These are phyloP conservation scores for Phenganax stokvisi DNA, from an alignment of 92 coral and sea anemone species.

Conservation along the genomic window DNA sequence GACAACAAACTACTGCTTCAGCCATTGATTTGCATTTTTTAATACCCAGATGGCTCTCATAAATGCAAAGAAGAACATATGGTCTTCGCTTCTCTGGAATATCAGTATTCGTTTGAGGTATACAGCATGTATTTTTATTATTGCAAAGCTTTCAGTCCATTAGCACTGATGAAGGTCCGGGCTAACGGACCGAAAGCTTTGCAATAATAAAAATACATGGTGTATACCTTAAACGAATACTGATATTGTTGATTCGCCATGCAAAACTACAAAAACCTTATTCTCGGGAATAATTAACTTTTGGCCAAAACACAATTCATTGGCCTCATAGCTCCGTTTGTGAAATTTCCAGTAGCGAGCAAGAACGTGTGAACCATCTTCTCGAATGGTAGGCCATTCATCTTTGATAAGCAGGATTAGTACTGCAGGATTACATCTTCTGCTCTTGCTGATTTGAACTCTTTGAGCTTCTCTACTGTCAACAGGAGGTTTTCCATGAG, in stretches of 20 bases:
- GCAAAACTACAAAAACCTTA: too few relatives aligned
- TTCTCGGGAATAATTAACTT: conserved; percentile 50
- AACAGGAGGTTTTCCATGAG: conserved; percentile 45
- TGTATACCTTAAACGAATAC: too few relatives aligned
- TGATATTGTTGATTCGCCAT: too few relatives aligned
- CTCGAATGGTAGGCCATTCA: conserved; percentile 53
- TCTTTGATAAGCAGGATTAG: conserved; percentile 21
- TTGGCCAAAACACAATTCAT: conserved; percentile 52
- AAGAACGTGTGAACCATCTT: conserved; percentile 31
- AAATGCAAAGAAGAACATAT: conserved; percentile 46
- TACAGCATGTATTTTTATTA: too few relatives aligned
- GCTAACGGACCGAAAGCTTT: too few relatives aligned
- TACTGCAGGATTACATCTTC: conserved; percentile 49
- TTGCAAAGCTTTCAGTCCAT: too few relatives aligned
- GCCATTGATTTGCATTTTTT: conserved; percentile 55
- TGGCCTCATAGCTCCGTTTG: conserved; percentile 48
- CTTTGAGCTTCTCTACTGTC: conserved; percentile 46
- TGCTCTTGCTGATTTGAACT: conserved; percentile 46
- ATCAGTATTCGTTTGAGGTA: too few relatives aligned
- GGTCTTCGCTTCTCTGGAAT: conserved; percentile 42
- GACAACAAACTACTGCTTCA: conserved; percentile 49
- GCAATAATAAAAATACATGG: too few relatives aligned
- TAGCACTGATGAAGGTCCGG: too few relatives aligned
- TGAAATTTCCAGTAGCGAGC: conserved; percentile 49
- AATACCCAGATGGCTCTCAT: conserved; percentile 62